Evolutionary conservation across 2,888 invertebrate species (phyloP).

Genomic region (Aquatica leii): DNA sequence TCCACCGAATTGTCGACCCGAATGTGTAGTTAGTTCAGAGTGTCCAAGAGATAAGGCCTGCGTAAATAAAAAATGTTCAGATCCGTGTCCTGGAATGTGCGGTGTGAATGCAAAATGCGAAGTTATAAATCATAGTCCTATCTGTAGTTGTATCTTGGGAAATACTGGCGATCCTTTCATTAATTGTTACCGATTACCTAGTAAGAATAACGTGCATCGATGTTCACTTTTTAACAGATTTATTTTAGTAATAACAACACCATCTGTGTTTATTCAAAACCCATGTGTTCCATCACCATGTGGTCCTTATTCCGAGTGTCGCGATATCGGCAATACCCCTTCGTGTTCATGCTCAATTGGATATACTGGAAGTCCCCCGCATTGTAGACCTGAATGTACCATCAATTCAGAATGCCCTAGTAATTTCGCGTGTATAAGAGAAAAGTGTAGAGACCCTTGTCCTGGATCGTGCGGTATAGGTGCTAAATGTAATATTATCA

Average conservation of each 20-base stretch:
- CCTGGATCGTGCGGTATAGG: slow-evolving; percentile 70
- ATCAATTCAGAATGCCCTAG: slow-evolving; percentile 65
- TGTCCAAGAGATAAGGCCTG: slow-evolving; percentile 67
- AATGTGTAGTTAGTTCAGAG: slow-evolving; percentile 70
- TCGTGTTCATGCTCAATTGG: slow-evolving; percentile 64
- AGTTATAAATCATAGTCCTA: slow-evolving; percentile 66
- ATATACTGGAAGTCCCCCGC: slow-evolving; percentile 64
- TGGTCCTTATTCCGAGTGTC: slow-evolving; percentile 67
- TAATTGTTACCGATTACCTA: slow-evolving; percentile 58
- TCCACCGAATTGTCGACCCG: slow-evolving; percentile 73
- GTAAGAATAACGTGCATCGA: no score
- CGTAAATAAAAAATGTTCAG: slow-evolving; percentile 65
- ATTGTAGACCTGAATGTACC: slow-evolving; percentile 66
- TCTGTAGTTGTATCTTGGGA: slow-evolving; percentile 70
- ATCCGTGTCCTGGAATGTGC: slow-evolving; percentile 72
- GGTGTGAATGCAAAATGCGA: slow-evolving; percentile 66
- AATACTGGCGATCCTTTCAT: slow-evolving; percentile 75
- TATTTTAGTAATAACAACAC: slow-evolving; percentile 8
- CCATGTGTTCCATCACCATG: slow-evolving; percentile 68
- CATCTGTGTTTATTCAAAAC: slow-evolving; percentile 51
- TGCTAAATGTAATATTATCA: slow-evolving; percentile 70
- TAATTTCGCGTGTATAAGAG: slow-evolving; percentile 62
- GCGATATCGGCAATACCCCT: slow-evolving; percentile 62
- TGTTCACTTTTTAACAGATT: no score
- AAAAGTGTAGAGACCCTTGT: slow-evolving; percentile 73